These are phyloP conservation scores for Panagrolaimus sp. DNA, from an alignment of 1,140 invertebrate genomes.

Conservation along the genomic window DNA sequence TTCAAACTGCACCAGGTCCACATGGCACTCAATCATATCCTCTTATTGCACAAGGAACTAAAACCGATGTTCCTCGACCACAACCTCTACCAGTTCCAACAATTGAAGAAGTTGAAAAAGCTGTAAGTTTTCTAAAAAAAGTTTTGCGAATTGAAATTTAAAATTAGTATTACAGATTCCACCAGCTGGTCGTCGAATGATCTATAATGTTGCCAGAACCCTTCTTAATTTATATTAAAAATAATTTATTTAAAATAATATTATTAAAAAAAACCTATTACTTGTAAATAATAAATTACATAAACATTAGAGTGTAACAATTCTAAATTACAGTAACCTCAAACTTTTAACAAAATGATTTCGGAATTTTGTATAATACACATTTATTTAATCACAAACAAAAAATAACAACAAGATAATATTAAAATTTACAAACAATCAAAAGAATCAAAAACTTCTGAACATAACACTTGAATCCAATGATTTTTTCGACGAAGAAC, in stretches of 20 bases:
- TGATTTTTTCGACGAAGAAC: too few species aligned
- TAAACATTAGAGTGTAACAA: too few species aligned
- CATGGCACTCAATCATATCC: not conserved
- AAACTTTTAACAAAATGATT: too few species aligned
- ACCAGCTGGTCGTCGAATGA: slow-evolving; percentile 2
- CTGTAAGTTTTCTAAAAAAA: not conserved
- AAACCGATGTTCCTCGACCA: not conserved
- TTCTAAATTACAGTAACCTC: too few species aligned
- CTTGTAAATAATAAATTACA: too few species aligned
- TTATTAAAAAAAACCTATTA: not conserved
- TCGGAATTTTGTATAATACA: too few species aligned
- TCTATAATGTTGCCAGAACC: not conserved
- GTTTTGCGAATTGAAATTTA: too few species aligned
- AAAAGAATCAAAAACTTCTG: too few species aligned
- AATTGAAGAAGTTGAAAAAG: slow-evolving; percentile 25
- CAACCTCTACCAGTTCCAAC: slow-evolving; percentile 17
- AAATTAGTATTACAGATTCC: slow-evolving; percentile 3
- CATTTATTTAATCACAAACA: too few species aligned
- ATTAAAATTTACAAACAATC: too few species aligned
- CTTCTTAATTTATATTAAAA: not conserved
- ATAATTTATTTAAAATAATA: not conserved
- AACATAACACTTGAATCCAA: too few species aligned
- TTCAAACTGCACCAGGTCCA: not conserved
- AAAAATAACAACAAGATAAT: too few species aligned
- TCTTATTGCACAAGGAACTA: not conserved